phyloP scores from a whole-genome alignment of 2,797 vertebrate species.

The Melanogrammus aeglefinus region DNA sequence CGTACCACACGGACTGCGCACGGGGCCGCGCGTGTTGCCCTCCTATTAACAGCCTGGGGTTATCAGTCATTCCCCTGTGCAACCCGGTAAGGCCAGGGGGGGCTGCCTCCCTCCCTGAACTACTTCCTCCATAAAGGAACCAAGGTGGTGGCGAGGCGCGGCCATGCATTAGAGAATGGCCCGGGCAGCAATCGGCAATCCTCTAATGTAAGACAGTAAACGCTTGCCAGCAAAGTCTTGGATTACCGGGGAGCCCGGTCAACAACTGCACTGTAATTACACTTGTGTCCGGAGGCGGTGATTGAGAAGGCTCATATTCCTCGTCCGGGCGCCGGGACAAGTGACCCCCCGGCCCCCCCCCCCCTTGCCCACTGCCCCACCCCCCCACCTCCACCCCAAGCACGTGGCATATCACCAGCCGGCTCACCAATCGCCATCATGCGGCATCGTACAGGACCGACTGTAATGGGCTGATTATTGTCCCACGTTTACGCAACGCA shows the following conservation, averaged over 20 bases:
- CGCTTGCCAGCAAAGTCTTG: constrained; percentile 52
- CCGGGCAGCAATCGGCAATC: constrained; percentile 47
- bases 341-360: constrained; percentile 35
- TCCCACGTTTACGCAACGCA: too few relatives aligned
- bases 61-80: too few relatives aligned
- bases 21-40: too few relatives aligned
- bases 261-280: constrained; percentile 70
- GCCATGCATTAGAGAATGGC: constrained; percentile 38
- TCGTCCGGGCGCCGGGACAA: constrained; percentile 32
- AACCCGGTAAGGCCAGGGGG: too few relatives aligned
- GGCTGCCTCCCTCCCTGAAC: too few relatives aligned
- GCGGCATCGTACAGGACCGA: constrained; percentile 33
- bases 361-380: not conserved
- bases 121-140: constrained; percentile 23
- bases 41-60: too few relatives aligned
- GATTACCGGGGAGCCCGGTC: constrained; percentile 59
- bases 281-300: constrained; percentile 61
- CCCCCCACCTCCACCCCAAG: constrained; percentile 11
- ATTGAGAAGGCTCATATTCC: constrained; percentile 70
- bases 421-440: constrained; percentile 33
- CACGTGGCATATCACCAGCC: not conserved
- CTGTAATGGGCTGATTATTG: constrained; percentile 16
- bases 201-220: constrained; percentile 55
- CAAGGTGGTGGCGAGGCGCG: not conserved
- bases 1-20: too few relatives aligned